Percentiles rank a stretch among this genome's conserved stretches.
These are phyloP conservation scores for Drosophila subquinaria DNA, from an alignment of 2,888 invertebrate species.

Conservation along the genomic window DNA sequence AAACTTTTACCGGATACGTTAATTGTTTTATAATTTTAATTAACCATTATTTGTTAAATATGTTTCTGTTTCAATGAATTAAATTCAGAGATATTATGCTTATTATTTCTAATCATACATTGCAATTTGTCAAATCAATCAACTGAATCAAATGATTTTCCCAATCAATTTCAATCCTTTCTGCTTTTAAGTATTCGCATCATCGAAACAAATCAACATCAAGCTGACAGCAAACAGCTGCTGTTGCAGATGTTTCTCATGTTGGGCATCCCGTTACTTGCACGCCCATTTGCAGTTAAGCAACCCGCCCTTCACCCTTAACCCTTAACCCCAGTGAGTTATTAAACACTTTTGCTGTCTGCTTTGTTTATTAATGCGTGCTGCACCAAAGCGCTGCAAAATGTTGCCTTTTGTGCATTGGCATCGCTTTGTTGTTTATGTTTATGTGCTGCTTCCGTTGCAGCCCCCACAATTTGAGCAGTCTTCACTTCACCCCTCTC, in stretches of 20 bases:
- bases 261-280: constrained; percentile 18
- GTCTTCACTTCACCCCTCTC: not conserved
- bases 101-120: constrained; percentile 1
- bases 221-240: constrained; percentile 37
- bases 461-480: constrained; percentile 8
- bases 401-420: constrained; percentile 66
- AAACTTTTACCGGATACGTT: too few relatives aligned
- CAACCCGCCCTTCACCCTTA: not conserved
- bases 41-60: too few relatives aligned
- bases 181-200: not conserved
- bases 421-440: constrained; percentile 60
- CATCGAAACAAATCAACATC: constrained; percentile 41
- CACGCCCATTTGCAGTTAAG: constrained; percentile 18
- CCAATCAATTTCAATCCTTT: not conserved
- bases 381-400: constrained; percentile 51
- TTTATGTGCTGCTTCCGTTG: constrained; percentile 60
- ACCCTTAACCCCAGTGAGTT: constrained; percentile 53
- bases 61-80: too few relatives aligned
- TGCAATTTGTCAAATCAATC: constrained; percentile 2
- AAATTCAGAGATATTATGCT: not conserved
- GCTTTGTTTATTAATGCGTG: constrained; percentile 69
- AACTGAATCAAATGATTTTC: not conserved
- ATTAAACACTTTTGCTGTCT: constrained; percentile 75
- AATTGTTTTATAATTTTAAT: too few relatives aligned
- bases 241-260: constrained; percentile 29